These are phyloP conservation scores for Porphyrio hochstetteri DNA, from an alignment of 2,113 vertebrate genomes.

Conservation along the genomic window DNA sequence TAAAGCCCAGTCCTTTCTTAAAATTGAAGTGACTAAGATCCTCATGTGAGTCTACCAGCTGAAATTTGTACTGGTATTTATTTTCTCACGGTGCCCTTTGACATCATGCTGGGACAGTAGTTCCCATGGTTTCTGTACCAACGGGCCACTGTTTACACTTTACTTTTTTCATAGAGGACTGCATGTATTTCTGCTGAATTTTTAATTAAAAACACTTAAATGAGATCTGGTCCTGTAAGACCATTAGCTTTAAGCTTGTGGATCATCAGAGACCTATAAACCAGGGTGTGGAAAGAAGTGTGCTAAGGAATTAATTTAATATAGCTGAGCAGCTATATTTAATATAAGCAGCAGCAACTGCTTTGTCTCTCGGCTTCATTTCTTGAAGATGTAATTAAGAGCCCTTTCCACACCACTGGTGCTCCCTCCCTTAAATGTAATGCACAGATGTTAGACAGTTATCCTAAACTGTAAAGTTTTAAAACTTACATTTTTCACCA, in stretches of 20 bases:
- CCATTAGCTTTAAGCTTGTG: background rate
- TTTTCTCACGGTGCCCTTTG: background rate
- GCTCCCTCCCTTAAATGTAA: background rate
- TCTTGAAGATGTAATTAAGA: background rate
- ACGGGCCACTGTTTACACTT: background rate
- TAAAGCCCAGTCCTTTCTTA: background rate
- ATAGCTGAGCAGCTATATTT: background rate
- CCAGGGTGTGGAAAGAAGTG: background rate
- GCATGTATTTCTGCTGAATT: background rate
- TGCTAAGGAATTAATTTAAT: background rate
- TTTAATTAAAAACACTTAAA: background rate
- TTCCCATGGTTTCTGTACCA: background rate
- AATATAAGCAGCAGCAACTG: constrained; percentile 6
- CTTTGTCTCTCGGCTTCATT: background rate
- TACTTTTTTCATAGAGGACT: background rate
- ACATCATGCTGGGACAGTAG: background rate
- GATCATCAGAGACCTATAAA: constrained; percentile 21
- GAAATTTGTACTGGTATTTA: background rate
- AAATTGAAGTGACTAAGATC: background rate
- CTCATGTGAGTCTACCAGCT: background rate
- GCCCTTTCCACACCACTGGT: background rate
- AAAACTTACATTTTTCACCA: background rate
- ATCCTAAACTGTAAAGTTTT: background rate
- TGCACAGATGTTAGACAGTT: background rate
- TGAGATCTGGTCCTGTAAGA: background rate